phyloP scores from a whole-genome alignment of 2,113 vertebrate genomes.

The Ophthalmolycus amberensis region DNA sequence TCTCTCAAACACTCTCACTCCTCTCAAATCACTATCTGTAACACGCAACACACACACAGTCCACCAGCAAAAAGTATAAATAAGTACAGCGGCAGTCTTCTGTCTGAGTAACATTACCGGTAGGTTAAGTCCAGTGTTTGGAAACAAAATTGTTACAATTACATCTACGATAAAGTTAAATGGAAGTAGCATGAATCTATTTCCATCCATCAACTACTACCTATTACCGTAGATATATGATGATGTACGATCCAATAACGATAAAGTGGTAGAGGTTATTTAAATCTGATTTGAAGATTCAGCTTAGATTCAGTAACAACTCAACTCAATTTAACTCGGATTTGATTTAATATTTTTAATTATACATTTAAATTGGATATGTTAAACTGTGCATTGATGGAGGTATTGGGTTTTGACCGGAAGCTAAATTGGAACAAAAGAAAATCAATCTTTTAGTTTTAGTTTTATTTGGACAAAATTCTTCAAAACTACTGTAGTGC shows the following conservation, averaged over 20 bases:
- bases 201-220: not conserved
- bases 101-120: not conserved
- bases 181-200: not conserved
- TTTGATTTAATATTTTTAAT: not conserved
- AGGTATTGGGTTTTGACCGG: not conserved
- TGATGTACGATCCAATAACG: not conserved
- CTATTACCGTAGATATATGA: not conserved
- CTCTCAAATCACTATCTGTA: constrained; percentile 13
- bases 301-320: not conserved
- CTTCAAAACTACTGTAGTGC: not conserved
- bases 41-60: not conserved
- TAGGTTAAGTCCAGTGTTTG: not conserved
- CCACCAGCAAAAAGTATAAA: not conserved
- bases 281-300: not conserved
- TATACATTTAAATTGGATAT: not conserved
- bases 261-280: not conserved
- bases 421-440: not conserved
- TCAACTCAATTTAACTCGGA: not conserved
- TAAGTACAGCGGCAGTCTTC: not conserved
- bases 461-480: not conserved
- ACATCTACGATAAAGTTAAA: not conserved
- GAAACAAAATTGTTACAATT: not conserved
- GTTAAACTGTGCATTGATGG: not conserved
- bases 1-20: constrained; percentile 32
- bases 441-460: not conserved